Evolutionary conservation across 1,140 invertebrate species (phyloP).

Genomic region (Acromyrmex heyeri): DNA sequence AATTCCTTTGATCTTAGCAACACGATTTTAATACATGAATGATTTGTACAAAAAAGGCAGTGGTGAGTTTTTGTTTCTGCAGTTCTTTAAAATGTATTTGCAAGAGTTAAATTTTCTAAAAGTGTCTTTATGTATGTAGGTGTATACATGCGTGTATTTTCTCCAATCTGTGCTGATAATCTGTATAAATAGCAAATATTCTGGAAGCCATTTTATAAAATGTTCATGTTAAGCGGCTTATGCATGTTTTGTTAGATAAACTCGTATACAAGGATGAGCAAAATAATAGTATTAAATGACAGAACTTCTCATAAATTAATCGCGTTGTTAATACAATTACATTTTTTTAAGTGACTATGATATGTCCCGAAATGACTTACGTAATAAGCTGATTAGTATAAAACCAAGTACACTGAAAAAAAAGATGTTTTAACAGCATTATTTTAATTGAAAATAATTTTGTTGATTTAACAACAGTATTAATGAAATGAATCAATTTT

Average conservation of each 20-base stretch:
- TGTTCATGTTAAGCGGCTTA: background rate
- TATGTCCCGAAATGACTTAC: background rate
- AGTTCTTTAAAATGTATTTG: background rate
- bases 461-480: too few species aligned
- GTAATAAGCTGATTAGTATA: slow-evolving; percentile 34
- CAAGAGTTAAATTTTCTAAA: background rate
- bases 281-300: slow-evolving; percentile 28
- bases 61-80: background rate
- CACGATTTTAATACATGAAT: background rate
- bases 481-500: too few species aligned
- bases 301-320: background rate
- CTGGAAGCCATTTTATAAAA: background rate
- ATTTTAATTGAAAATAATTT: too few species aligned
- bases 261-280: background rate
- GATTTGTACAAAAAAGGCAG: background rate
- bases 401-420: background rate
- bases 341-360: background rate
- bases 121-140: background rate
- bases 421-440: too few species aligned
- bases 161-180: background rate
- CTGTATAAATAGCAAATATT: slow-evolving; percentile 15
- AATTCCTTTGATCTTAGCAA: background rate
- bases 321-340: slow-evolving; percentile 26
- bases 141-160: too few species aligned
- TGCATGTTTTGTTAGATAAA: slow-evolving; percentile 6